These are phyloP conservation scores for Squalus acanthias DNA, from an alignment of 2,797 vertebrate genomes.

Conservation along the genomic window DNA sequence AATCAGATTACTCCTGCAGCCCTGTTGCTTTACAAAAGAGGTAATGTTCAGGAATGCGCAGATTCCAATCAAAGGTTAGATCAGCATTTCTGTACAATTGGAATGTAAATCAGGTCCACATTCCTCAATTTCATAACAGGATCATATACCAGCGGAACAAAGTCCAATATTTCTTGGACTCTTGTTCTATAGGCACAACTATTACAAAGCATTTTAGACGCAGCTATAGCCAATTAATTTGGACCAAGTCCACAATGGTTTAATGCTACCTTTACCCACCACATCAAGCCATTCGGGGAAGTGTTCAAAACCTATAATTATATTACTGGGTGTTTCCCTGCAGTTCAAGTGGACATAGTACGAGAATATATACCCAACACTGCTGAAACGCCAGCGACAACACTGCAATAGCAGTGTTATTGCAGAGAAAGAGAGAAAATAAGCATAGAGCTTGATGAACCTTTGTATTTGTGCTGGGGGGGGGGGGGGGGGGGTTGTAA, in stretches of 20 bases:
- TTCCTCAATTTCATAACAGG: slow-evolving; percentile 17
- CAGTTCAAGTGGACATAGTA: background rate
- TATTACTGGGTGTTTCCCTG: background rate
- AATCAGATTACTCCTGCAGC: background rate
- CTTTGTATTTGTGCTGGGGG: no score
- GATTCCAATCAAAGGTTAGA: background rate
- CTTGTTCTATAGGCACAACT: background rate
- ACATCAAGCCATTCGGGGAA: background rate
- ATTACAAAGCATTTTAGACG: background rate
- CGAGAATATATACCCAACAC: no score
- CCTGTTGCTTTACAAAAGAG: background rate
- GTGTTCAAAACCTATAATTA: background rate
- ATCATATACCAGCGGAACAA: background rate
- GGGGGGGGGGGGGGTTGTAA: background rate
- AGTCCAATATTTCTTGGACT: background rate
- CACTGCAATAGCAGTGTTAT: background rate
- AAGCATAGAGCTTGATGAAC: background rate
- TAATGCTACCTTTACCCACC: background rate
- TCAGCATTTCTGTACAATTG: background rate
- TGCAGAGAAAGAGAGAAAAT: background rate
- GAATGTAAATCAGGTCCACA: slow-evolving; percentile 10
- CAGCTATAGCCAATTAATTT: background rate
- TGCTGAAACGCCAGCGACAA: no score
- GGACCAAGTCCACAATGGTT: background rate
- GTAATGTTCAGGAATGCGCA: background rate